phyloP scores from a whole-genome alignment of 2,888 invertebrate species.

The Drosophila dives region DNA sequence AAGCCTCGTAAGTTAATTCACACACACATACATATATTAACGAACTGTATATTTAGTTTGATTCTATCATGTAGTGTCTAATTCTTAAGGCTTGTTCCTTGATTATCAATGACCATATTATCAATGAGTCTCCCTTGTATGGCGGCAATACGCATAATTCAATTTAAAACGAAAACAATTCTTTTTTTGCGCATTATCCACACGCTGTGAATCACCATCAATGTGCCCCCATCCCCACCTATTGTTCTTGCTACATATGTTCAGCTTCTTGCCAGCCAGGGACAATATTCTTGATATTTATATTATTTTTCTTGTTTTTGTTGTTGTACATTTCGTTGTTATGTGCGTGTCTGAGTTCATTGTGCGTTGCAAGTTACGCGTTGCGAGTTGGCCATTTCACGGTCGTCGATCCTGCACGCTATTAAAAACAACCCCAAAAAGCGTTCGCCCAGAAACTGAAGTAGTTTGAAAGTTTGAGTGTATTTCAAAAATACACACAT shows the following conservation, averaged over 20 bases:
- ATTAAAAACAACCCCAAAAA: constrained; percentile 57
- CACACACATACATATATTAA: not conserved
- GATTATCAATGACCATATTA: constrained; percentile 33
- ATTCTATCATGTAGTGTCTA: constrained; percentile 2
- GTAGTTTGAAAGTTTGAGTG: constrained; percentile 19
- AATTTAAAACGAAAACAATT: constrained; percentile 65
- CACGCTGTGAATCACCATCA: constrained; percentile 52
- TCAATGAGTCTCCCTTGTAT: constrained; percentile 40
- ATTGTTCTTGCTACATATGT: not conserved
- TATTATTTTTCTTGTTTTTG: constrained; percentile 29
- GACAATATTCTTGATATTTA: constrained; percentile 9
- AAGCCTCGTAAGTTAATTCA: constrained; percentile 24
- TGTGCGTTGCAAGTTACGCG: constrained; percentile 68
- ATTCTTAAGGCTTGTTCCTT: constrained; percentile 14
- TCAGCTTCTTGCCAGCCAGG: constrained; percentile 13
- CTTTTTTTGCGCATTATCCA: constrained; percentile 66
- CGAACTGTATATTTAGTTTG: constrained; percentile 49
- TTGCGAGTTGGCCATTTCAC: constrained; percentile 67
- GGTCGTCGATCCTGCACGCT: constrained; percentile 78
- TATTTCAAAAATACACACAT: not conserved
- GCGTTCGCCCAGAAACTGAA: constrained; percentile 50
- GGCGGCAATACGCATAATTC: constrained; percentile 67
- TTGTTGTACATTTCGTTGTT: constrained; percentile 32
- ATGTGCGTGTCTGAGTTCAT: constrained; percentile 67
- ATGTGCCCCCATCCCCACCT: constrained; percentile 2